Conservation (phyloP, 1,140 invertebrate species). For the Potamilus streckersoni region DNA sequence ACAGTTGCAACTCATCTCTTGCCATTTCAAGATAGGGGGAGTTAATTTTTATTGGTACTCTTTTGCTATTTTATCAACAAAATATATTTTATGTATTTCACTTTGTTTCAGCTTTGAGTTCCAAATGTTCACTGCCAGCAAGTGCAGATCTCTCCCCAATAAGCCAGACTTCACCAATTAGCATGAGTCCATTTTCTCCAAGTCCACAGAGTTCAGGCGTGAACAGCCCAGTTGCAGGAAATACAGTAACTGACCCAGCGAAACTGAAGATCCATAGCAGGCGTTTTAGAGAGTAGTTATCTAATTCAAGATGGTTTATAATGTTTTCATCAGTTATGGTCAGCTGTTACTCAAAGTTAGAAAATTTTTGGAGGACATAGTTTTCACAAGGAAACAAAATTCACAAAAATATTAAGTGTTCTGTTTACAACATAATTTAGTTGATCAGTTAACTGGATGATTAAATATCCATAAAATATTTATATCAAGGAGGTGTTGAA, state of each 20-base stretch:
- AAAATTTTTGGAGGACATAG: no score
- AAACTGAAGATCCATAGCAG: slow-evolving; percentile 65
- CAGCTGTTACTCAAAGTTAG: no score
- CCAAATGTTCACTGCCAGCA: slow-evolving; percentile 51
- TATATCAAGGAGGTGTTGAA: no score
- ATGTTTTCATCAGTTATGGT: no score
- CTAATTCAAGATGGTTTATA: no score
- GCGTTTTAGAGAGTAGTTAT: slow-evolving; percentile 65
- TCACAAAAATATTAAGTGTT: no score
- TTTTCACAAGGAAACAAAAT: no score
- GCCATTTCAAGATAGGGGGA: background rate
- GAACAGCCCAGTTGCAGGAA: slow-evolving; percentile 60
- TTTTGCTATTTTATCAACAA: background rate
- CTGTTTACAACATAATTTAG: no score
- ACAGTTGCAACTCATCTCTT: no score
- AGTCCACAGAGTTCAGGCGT: slow-evolving; percentile 57
- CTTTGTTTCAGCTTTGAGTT: slow-evolving; percentile 45
- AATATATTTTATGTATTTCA: background rate
- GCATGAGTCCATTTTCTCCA: slow-evolving; percentile 63
- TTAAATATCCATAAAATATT: no score
- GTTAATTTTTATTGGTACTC: background rate
- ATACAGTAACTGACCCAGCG: slow-evolving; percentile 41
- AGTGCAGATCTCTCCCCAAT: slow-evolving; percentile 65
- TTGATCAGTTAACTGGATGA: no score
- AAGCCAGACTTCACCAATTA: slow-evolving; percentile 65